Evolutionary conservation across 2,113 vertebrate genomes (phyloP).

Genomic region (Balaeniceps rex): DNA sequence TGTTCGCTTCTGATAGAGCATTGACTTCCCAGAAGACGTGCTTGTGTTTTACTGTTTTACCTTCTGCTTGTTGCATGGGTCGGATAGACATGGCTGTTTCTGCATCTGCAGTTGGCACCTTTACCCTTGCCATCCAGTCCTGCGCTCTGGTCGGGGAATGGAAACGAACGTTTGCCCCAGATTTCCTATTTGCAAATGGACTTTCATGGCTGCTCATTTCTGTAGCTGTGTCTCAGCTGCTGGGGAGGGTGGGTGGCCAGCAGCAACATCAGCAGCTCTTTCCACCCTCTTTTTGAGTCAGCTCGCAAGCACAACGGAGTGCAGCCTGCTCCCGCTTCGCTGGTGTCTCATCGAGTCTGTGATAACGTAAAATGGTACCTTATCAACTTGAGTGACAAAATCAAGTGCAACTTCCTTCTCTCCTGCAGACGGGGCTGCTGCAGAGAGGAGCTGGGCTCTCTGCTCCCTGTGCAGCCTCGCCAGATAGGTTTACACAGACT

Average conservation of each 20-base stretch:
- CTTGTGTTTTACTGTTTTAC: background rate
- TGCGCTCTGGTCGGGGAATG: background rate
- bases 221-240: background rate
- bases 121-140: background rate
- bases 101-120: background rate
- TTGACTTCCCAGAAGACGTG: background rate
- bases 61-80: background rate
- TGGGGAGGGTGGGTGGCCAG: background rate
- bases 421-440: background rate
- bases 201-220: background rate
- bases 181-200: background rate
- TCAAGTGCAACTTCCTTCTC: background rate
- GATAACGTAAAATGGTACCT: background rate
- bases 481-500: background rate
- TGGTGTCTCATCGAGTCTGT: background rate
- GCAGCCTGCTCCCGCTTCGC: background rate
- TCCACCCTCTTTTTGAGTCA: slow-evolving; percentile 3
- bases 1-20: background rate
- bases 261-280: background rate
- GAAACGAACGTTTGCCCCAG: background rate
- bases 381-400: background rate
- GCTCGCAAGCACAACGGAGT: rapidly evolving
- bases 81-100: background rate
- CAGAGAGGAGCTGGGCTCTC: background rate
- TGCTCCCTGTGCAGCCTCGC: background rate